A percentile compares a stretch with the other conserved stretches of the same genome.
Conservation (phyloP, 2,797 vertebrate genomes). For the Cottoperca gobio region DNA sequence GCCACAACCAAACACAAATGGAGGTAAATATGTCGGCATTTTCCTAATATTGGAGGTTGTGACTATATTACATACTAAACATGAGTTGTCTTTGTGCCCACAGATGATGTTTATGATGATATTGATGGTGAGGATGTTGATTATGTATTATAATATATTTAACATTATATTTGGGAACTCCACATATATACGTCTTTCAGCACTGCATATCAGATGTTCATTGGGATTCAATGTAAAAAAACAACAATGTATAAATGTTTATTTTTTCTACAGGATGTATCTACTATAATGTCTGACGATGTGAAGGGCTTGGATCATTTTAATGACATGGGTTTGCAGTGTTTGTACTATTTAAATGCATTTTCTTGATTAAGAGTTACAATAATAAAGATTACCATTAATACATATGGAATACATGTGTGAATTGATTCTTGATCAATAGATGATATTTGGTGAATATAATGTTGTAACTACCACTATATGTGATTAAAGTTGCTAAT, state of each 20-base stretch:
- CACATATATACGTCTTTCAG: not conserved
- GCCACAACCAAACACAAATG: slow-evolving; percentile 1
- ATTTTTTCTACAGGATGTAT: not conserved
- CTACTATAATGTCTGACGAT: not conserved
- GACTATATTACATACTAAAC: not conserved
- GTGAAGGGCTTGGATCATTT: not conserved
- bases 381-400: not conserved
- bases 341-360: not conserved
- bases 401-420: not conserved
- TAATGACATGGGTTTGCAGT: too few species aligned
- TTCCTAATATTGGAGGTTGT: not conserved
- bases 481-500: not conserved
- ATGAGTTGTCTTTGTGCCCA: slow-evolving; percentile 25
- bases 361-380: not conserved
- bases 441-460: not conserved
- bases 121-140: slow-evolving; percentile 85
- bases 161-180: too few species aligned
- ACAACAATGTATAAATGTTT: not conserved
- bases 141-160: too few species aligned
- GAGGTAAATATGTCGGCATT: slow-evolving; percentile 6
- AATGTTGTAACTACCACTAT: not conserved
- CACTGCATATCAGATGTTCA: not conserved
- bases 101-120: slow-evolving; percentile 71
- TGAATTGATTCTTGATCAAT: not conserved
- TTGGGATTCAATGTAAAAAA: not conserved